phyloP scores from a whole-genome alignment of 2,888 invertebrate genomes.

The Pegoplata infirma region DNA sequence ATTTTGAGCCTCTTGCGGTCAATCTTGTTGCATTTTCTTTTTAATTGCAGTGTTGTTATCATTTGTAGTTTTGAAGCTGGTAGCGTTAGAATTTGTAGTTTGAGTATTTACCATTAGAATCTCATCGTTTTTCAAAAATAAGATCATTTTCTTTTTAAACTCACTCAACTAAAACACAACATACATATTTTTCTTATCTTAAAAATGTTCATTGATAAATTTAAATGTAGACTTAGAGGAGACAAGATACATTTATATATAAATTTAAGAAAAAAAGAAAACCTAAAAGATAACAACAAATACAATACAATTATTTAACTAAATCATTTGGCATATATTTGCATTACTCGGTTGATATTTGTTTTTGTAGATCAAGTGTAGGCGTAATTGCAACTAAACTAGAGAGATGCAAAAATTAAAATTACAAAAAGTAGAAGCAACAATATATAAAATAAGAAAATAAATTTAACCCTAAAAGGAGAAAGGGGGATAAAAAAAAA shows the following conservation, averaged over 20 bases:
- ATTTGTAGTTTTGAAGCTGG: no score
- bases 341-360: constrained; percentile 18
- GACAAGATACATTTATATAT: constrained; percentile 45
- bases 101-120: no score
- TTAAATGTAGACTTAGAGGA: constrained; percentile 58
- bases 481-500: not conserved
- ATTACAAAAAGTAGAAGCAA: constrained; percentile 34
- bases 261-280: constrained; percentile 1
- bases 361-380: constrained; percentile 63
- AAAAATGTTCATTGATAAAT: constrained; percentile 48
- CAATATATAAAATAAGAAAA: not conserved
- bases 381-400: constrained; percentile 63
- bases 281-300: not conserved
- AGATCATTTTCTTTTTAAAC: no score
- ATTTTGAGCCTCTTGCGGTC: no score
- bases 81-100: no score
- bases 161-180: no score
- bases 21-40: no score
- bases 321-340: constrained; percentile 51
- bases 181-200: no score
- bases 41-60: no score
- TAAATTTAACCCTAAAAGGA: not conserved
- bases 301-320: constrained; percentile 47
- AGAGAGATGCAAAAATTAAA: constrained; percentile 29
- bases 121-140: no score